A percentile compares a stretch with the other conserved stretches of the same genome.
Evolutionary conservation across 2,113 vertebrate genomes (phyloP).

Genomic region (Gambusia affinis): DNA sequence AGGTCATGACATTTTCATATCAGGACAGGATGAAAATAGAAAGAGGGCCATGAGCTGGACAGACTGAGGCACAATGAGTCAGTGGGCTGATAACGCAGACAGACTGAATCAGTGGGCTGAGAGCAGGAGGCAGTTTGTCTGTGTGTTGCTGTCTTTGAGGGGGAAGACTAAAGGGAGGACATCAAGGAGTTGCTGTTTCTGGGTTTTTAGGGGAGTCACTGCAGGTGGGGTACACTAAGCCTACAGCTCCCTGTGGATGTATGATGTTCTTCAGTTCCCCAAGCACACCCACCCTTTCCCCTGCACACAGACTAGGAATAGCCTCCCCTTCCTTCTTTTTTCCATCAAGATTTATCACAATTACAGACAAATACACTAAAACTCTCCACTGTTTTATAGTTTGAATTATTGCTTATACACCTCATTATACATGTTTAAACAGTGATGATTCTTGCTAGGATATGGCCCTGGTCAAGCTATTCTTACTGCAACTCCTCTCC

Average conservation of each 20-base stretch:
- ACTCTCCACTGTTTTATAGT: neutral
- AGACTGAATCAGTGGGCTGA: conserved; percentile 66
- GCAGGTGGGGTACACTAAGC: conserved; percentile 54
- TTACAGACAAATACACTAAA: conserved; percentile 2
- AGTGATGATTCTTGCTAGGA: neutral
- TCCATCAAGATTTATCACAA: conserved; percentile 25
- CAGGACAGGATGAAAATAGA: conserved; percentile 67
- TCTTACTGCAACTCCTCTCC: neutral
- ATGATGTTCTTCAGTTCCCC: conserved; percentile 49
- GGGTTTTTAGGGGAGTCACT: conserved; percentile 48
- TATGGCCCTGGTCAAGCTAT: neutral
- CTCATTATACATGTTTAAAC: neutral
- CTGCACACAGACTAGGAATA: conserved; percentile 34
- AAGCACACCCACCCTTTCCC: neutral
- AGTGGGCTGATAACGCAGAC: conserved; percentile 68
- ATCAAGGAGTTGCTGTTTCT: conserved; percentile 48
- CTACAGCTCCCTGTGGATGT: conserved; percentile 52
- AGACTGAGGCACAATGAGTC: conserved; percentile 68
- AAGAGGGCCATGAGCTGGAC: conserved; percentile 66
- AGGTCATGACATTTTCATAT: conserved; percentile 68
- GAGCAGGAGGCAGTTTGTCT: conserved; percentile 46
- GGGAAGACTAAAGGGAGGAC: conserved; percentile 26
- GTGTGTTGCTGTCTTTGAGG: conserved; percentile 12
- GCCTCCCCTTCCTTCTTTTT: conserved; percentile 29
- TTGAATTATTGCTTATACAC: neutral